Conservation (phyloP, 2,113 vertebrate genomes). For the Hucho hucho region DNA sequence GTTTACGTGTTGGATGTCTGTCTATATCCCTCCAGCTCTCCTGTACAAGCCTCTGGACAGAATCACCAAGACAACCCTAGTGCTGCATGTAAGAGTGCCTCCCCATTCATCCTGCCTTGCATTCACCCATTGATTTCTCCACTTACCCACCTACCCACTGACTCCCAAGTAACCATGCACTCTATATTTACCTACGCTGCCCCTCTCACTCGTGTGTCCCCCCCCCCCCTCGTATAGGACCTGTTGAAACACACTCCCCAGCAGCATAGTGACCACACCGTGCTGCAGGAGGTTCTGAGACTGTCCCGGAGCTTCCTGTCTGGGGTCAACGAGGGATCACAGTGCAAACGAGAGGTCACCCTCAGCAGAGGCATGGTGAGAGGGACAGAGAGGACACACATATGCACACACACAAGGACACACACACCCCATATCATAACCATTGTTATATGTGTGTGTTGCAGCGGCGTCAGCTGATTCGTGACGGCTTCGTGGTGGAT, state of each 20-base stretch:
- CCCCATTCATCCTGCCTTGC: neutral
- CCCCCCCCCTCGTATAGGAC: constrained; percentile 52
- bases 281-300: constrained; percentile 70
- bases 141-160: no score
- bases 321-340: constrained; percentile 73
- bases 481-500: constrained; percentile 75
- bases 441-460: neutral
- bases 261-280: constrained; percentile 56
- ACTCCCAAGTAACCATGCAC: neutral
- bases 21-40: constrained; percentile 59
- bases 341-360: constrained; percentile 66
- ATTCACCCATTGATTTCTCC: neutral
- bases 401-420: neutral
- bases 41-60: constrained; percentile 76
- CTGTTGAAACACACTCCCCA: constrained; percentile 70
- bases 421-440: neutral
- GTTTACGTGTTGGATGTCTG: neutral
- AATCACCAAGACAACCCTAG: constrained; percentile 76
- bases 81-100: constrained; percentile 63
- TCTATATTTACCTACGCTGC: neutral
- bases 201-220: no score
- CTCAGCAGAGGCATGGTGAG: constrained; percentile 72
- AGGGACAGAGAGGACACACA: neutral
- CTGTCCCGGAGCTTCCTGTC: constrained; percentile 76
- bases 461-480: constrained; percentile 70